A percentile compares a stretch with the other conserved stretches of the same genome.
Conservation (phyloP, 2,888 invertebrate genomes). For the Drosophila falleni region DNA sequence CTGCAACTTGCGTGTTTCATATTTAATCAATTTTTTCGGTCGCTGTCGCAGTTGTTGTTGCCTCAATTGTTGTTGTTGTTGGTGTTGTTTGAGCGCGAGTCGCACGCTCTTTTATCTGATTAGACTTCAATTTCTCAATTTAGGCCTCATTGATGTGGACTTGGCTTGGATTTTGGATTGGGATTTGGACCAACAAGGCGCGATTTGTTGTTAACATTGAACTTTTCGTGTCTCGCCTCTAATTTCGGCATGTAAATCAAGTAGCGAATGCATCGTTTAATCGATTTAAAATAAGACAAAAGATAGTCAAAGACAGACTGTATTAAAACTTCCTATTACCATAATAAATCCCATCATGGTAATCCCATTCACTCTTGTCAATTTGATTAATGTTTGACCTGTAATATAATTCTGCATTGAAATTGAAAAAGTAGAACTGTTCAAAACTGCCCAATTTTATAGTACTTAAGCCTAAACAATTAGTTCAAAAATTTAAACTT, state of each 20-base stretch:
- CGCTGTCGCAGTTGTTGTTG: slow-evolving; percentile 29
- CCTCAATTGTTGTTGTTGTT: slow-evolving; percentile 13
- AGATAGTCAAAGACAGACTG: too few relatives aligned
- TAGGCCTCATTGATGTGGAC: slow-evolving; percentile 61
- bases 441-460: too few relatives aligned
- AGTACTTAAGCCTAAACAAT: too few relatives aligned
- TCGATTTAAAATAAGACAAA: slow-evolving; percentile 10
- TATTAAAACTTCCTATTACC: too few relatives aligned
- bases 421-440: too few relatives aligned
- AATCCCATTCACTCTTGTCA: too few relatives aligned
- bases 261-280: slow-evolving; percentile 16
- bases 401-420: too few relatives aligned
- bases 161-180: slow-evolving; percentile 37
- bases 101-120: slow-evolving; percentile 77
- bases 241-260: neutral
- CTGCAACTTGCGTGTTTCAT: slow-evolving; percentile 78
- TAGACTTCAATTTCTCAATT: slow-evolving; percentile 81
- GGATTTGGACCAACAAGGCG: slow-evolving; percentile 9
- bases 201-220: slow-evolving; percentile 71
- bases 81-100: slow-evolving; percentile 36
- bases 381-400: too few relatives aligned
- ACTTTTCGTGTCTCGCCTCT: slow-evolving; percentile 55
- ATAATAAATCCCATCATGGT: too few relatives aligned
- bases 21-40: slow-evolving; percentile 78
- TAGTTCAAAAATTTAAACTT: too few relatives aligned